These are phyloP conservation scores for Elymnias hypermnestra DNA, from an alignment of 1,140 invertebrate genomes.

Conservation along the genomic window DNA sequence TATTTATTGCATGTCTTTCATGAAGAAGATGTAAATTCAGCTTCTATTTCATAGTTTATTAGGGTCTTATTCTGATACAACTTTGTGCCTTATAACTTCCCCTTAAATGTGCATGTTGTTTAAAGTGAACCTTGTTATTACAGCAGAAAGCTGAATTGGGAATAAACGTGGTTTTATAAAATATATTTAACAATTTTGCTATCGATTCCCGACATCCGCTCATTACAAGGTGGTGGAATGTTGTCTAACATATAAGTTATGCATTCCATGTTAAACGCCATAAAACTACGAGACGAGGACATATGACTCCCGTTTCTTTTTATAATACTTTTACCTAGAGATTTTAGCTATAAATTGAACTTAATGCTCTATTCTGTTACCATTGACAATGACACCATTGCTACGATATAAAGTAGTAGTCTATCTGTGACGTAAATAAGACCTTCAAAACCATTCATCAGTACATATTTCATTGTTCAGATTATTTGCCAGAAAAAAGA, in stretches of 20 bases:
- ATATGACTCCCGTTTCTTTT: neutral
- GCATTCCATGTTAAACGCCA: constrained; percentile 34
- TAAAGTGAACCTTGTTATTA: constrained; percentile 34
- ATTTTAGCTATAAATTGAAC: no score
- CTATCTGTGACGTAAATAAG: no score
- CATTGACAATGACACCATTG: no score
- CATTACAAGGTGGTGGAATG: constrained; percentile 69
- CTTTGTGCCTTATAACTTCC: constrained; percentile 36
- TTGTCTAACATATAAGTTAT: constrained; percentile 53
- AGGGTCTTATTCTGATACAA: constrained; percentile 48
- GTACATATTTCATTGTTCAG: no score
- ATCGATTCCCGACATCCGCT: constrained; percentile 66
- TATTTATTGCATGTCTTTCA: constrained; percentile 44
- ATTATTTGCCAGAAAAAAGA: no score
- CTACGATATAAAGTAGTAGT: no score
- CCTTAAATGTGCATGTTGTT: constrained; percentile 21
- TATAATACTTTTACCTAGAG: no score
- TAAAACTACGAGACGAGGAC: constrained; percentile 19
- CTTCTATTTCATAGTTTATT: constrained; percentile 49
- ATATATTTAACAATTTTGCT: constrained; percentile 61
- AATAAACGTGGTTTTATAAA: constrained; percentile 43
- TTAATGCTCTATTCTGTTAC: no score
- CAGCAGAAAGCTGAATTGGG: constrained; percentile 30
- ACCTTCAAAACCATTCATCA: no score
- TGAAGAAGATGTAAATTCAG: constrained; percentile 56